Percentiles rank a stretch among this genome's conserved stretches.
Evolutionary conservation across 2,113 vertebrate species (phyloP).

Genomic region (Corythornis vintsioides): DNA sequence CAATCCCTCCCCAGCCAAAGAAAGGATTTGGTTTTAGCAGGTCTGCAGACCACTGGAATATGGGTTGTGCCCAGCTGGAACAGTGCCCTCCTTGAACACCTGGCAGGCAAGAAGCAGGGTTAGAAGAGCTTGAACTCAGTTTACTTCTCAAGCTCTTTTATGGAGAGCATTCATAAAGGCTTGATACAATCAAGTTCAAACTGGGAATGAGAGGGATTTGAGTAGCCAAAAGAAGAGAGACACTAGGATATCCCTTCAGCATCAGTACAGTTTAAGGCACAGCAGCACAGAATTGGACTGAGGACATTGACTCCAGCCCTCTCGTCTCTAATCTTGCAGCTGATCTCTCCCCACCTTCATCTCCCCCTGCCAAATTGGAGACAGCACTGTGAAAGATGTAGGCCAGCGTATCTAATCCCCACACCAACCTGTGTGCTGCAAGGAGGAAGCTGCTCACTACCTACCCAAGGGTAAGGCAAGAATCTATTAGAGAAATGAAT

Average conservation of each 20-base stretch:
- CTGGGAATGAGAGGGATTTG: neutral
- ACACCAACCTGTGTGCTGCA: accelerated
- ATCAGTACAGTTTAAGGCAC: neutral
- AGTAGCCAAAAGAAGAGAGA: neutral
- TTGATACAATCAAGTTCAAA: neutral
- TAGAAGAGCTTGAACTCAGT: neutral
- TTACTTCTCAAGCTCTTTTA: neutral
- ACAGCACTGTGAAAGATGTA: neutral
- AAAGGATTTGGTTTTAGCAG: neutral
- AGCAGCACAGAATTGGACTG: neutral
- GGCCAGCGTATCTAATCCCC: neutral
- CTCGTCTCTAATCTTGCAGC: neutral
- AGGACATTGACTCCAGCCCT: neutral
- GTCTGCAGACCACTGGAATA: neutral
- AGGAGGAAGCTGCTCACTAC: neutral
- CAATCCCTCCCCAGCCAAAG: neutral
- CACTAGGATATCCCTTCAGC: neutral
- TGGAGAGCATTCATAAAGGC: neutral
- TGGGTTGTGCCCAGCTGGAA: neutral
- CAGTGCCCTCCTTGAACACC: neutral
- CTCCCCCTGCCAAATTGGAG: neutral
- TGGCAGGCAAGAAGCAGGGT: neutral
- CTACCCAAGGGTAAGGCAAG: neutral
- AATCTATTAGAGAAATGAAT: slow-evolving; percentile 16
- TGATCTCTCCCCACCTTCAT: neutral